Evolutionary conservation across 2,113 vertebrate species (phyloP), one percentile per base, ranked within the genome.

Genomic region (Agelaius tricolor): DNA sequence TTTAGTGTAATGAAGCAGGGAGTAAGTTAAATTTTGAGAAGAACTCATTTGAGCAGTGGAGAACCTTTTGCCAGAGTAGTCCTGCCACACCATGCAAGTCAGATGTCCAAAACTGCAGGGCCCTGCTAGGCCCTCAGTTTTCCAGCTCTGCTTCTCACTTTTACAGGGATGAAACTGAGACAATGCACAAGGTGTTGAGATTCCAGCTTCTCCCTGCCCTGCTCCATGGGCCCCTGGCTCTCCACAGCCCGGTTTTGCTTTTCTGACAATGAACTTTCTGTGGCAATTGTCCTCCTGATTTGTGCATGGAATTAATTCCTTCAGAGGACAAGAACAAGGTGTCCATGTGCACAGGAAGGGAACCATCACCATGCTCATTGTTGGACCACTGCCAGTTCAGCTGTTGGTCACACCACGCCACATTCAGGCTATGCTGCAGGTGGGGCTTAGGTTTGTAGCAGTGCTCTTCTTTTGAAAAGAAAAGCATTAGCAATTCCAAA

Each of bases 201-300:
- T 27, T 37, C 6, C n/a, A 77, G 35, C 44, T 10, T 68, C 39
- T 27, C 33, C 21, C 23, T 57, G 16, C 44, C 31, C 33, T 63
- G 28, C 9, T 5, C 15, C 1, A 0, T 1, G 3, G 11, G 11
- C 5, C 11, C 0, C 0, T 37, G 20, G 6, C 4, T 26, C 17
- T 84, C 20, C 3, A 2, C 22, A 67, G 43, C 30, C 20, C 43
- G 47, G 6, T 26, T 79, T 35, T 73, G 4, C 35, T 77, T 74
- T 28, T 33, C 33, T 37, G 52, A 43, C 1, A 4, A 39, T 59
- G 35, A 23, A 77, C 55, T 57, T 74, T 31, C 59, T 37, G 30
- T 78, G 44, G 41, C 47, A 67, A 49, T 59, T 39, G 28, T 74
- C 66, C 39, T 62, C 31, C 28, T 54, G 26, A 31, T 85, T 65